phyloP scores from a whole-genome alignment of 1,140 invertebrate species.

The Meloidogyne chitwoodi region DNA sequence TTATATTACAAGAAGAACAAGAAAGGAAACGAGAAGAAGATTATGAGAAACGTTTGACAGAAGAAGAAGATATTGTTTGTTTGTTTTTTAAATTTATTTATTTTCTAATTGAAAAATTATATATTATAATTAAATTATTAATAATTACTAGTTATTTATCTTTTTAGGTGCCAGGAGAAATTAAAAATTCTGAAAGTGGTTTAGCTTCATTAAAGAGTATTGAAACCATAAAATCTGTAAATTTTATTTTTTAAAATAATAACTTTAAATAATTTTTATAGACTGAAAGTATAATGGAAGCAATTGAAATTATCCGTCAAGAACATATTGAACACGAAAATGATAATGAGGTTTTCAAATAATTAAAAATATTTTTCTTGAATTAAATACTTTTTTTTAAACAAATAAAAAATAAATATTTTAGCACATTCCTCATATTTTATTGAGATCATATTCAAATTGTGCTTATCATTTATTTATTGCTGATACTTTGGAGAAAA shows the following conservation, averaged over 20 bases:
- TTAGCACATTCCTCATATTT: slow-evolving; percentile 2
- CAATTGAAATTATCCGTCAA: slow-evolving; percentile 50
- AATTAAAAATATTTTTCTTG: slow-evolving; percentile 72
- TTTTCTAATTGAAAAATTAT: not conserved
- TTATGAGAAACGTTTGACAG: slow-evolving; percentile 55
- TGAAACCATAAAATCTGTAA: slow-evolving; percentile 68
- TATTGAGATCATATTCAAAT: slow-evolving; percentile 9
- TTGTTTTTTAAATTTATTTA: not conserved
- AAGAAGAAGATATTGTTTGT: slow-evolving; percentile 68
- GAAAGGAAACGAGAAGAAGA: slow-evolving; percentile 66
- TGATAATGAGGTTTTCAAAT: slow-evolving; percentile 62
- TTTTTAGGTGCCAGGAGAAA: slow-evolving; percentile 49
- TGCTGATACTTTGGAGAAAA: slow-evolving; percentile 29
- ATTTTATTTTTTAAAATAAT: not conserved
- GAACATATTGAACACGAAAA: slow-evolving; percentile 30
- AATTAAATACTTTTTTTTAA: no score
- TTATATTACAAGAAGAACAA: slow-evolving; percentile 84
- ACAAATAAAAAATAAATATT: slow-evolving; percentile 65
- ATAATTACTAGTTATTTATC: slow-evolving; percentile 64
- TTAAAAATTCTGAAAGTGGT: slow-evolving; percentile 61
- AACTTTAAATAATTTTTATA: slow-evolving; percentile 11
- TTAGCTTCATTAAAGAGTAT: slow-evolving; percentile 35
- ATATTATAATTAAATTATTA: not conserved
- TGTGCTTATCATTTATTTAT: slow-evolving; percentile 49
- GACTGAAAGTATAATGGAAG: slow-evolving; percentile 56